A percentile compares a stretch with the other conserved stretches of the same genome.
phyloP scores from a whole-genome alignment of 2,888 invertebrate genomes.

The Sphaerophoria rueppellii region DNA sequence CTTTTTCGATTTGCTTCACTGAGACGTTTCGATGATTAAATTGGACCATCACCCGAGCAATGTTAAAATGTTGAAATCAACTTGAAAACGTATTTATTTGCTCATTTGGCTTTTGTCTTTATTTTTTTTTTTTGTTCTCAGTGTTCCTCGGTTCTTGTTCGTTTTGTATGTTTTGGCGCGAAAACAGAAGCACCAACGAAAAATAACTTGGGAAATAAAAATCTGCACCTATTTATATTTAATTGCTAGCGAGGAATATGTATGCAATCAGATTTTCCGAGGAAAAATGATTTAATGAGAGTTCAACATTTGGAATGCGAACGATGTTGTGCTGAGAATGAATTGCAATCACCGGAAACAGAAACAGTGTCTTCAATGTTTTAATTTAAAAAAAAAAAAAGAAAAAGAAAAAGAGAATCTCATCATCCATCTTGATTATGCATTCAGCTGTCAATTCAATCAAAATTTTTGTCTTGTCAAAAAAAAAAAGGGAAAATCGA shows the following conservation, averaged over 20 bases:
- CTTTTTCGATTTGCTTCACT: conserved; percentile 70
- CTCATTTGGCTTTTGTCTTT: conserved; percentile 63
- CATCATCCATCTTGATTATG: not conserved
- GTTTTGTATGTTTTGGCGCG: not conserved
- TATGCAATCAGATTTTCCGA: conserved; percentile 14
- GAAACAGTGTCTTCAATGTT: too few relatives aligned
- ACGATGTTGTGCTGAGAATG: conserved; percentile 1
- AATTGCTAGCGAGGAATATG: conserved; percentile 42
- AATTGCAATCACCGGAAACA: not conserved
- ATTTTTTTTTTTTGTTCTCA: not conserved
- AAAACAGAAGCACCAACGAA: not conserved
- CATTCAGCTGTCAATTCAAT: conserved; percentile 4
- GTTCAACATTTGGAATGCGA: conserved; percentile 42
- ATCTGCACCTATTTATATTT: conserved; percentile 51
- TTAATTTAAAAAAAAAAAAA: too few relatives aligned
- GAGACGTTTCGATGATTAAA: conserved; percentile 70
- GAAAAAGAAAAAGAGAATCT: too few relatives aligned
- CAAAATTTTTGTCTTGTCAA: not conserved
- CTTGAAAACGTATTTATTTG: conserved; percentile 58
- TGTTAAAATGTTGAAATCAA: conserved; percentile 63
- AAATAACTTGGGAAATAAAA: not conserved
- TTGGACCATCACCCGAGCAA: conserved; percentile 60
- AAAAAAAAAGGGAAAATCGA: not conserved
- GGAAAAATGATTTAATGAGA: conserved; percentile 24
- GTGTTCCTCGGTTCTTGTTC: not conserved